Evolutionary conservation across 2,797 vertebrate species (phyloP).

Genomic region (Centroberyx gerrardi): DNA sequence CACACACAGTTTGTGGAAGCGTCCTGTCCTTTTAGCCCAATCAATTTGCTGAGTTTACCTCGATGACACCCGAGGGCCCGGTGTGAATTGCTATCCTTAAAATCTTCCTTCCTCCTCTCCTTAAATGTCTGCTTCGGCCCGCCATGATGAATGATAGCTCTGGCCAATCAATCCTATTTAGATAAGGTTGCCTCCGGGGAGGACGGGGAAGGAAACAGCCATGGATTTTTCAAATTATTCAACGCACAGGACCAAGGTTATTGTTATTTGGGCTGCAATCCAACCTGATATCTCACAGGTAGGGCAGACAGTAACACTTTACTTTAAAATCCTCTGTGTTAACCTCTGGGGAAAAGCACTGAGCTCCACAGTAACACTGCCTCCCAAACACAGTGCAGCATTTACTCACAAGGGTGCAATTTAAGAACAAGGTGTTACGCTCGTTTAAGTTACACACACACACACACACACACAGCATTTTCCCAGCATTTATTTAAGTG

Average conservation of each 20-base stretch:
- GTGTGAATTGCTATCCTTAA: constrained; percentile 60
- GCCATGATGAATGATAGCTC: constrained; percentile 67
- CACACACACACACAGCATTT: too few species aligned
- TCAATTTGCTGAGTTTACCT: constrained; percentile 60
- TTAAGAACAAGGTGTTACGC: background rate
- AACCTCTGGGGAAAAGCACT: constrained; percentile 12
- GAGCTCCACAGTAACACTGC: background rate
- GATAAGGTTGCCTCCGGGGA: constrained; percentile 71
- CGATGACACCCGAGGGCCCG: constrained; percentile 38
- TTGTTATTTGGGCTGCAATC: constrained; percentile 60
- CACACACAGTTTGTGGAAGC: background rate
- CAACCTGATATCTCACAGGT: constrained; percentile 47
- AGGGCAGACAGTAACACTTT: background rate
- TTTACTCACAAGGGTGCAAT: background rate
- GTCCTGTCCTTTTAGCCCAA: constrained; percentile 25
- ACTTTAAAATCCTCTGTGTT: constrained; percentile 30
- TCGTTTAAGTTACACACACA: too few species aligned
- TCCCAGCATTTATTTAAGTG: too few species aligned
- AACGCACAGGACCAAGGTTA: constrained; percentile 66
- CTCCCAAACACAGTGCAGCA: background rate
- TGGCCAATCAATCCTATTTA: constrained; percentile 76
- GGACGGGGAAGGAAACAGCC: constrained; percentile 47
- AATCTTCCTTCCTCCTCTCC: constrained; percentile 53
- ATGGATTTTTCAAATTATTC: constrained; percentile 65
- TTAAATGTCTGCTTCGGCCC: constrained; percentile 49